Conservation (phyloP, 2,113 vertebrate species). For the Orthonyx spaldingii region DNA sequence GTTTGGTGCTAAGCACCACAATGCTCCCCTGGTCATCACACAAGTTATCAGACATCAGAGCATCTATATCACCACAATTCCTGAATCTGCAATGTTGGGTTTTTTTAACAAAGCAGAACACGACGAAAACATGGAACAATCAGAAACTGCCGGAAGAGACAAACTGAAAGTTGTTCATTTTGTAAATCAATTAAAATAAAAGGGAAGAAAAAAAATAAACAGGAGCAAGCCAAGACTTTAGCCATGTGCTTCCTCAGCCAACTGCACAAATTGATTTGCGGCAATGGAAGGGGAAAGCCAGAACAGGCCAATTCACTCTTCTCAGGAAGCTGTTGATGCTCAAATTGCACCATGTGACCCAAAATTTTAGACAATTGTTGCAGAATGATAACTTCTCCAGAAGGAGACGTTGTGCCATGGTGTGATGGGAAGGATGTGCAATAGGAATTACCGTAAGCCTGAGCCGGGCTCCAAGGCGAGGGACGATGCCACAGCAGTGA, state of each 20-base stretch:
- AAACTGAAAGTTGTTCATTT: background rate
- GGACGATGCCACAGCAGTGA: fast-evolving
- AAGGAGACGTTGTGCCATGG: background rate
- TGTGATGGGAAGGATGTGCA: background rate
- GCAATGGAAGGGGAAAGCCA: background rate
- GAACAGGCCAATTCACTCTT: background rate
- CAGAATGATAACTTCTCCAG: background rate
- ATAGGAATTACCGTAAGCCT: background rate
- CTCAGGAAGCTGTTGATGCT: background rate
- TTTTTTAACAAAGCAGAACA: background rate
- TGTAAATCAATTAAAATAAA: background rate
- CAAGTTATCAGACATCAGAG: background rate
- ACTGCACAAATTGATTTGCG: background rate
- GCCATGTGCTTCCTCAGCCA: background rate
- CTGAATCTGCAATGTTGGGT: background rate
- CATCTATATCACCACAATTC: background rate
- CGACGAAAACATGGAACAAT: background rate
- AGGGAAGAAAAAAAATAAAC: background rate
- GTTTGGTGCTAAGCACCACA: background rate
- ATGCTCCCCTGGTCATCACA: background rate
- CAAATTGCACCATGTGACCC: fast-evolving
- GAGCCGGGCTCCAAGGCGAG: background rate
- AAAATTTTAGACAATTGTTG: background rate
- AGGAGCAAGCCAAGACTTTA: background rate
- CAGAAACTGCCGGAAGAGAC: background rate